Percentiles rank a stretch among this genome's conserved stretches.
phyloP scores from a whole-genome alignment of 2,113 vertebrate species.

The Neolamprologus cancellatus region DNA sequence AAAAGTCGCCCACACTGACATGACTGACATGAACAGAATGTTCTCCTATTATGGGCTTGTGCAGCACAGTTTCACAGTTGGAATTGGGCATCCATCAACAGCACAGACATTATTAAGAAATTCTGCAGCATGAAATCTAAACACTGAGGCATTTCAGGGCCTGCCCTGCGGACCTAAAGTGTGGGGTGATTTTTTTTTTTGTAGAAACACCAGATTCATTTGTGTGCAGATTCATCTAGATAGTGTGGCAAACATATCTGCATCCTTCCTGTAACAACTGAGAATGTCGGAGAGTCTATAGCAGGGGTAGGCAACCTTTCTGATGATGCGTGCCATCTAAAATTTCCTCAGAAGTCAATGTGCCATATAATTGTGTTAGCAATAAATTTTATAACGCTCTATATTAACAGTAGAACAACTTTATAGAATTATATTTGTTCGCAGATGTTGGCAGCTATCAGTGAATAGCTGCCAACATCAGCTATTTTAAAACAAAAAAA shows the following conservation, averaged over 20 bases:
- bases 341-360: background rate
- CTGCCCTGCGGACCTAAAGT: background rate
- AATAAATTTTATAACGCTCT: background rate
- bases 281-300: background rate
- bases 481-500: background rate
- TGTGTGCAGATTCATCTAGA: background rate
- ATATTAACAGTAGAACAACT: background rate
- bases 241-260: background rate
- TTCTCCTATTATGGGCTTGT: slow-evolving; percentile 14
- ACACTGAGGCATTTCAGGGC: background rate
- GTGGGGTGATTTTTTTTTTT: background rate
- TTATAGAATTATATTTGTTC: background rate
- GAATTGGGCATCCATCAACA: background rate
- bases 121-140: background rate
- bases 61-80: background rate
- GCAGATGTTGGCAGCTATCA: background rate
- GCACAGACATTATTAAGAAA: background rate
- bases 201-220: background rate
- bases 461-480: background rate
- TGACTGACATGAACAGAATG: slow-evolving; percentile 5
- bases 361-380: background rate
- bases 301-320: background rate
- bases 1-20: slow-evolving; percentile 4
- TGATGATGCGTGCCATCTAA: background rate
- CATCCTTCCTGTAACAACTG: background rate